Conservation (phyloP, 2,797 vertebrate species). For the Etheostoma perlongum region DNA sequence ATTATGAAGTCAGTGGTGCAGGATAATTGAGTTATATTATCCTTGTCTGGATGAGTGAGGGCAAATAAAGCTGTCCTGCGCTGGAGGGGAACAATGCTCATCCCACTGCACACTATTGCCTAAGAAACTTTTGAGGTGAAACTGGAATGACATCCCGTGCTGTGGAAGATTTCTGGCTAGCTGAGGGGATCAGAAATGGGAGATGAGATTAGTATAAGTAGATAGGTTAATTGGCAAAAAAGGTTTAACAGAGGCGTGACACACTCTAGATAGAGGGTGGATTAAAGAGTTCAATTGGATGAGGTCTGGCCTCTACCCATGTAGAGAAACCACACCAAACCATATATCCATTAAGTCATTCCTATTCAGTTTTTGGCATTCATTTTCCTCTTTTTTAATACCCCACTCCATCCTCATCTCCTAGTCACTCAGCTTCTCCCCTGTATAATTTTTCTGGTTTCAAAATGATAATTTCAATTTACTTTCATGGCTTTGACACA, state of each 20-base stretch:
- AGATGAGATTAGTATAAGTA: constrained; percentile 10
- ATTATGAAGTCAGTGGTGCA: constrained; percentile 64
- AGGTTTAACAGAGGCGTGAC: constrained; percentile 22
- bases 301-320: constrained; percentile 25
- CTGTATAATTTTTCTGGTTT: constrained; percentile 40
- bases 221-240: constrained; percentile 17
- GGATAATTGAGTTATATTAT: constrained; percentile 73
- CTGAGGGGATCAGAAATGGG: constrained; percentile 14
- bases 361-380: constrained; percentile 54
- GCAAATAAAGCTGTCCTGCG: constrained; percentile 71
- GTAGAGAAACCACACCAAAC: constrained; percentile 55
- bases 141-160: constrained; percentile 33
- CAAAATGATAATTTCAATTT: constrained; percentile 47
- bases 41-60: constrained; percentile 65
- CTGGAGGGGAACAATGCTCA: constrained; percentile 33
- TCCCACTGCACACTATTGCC: constrained; percentile 27
- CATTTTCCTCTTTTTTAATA: constrained; percentile 16
- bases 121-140: constrained; percentile 48
- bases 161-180: constrained; percentile 2
- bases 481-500: constrained; percentile 34
- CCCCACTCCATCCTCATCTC: constrained; percentile 9
- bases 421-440: constrained; percentile 22
- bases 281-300: constrained; percentile 28
- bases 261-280: constrained; percentile 11
- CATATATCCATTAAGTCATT: constrained; percentile 54